Evolutionary conservation across 2,888 invertebrate genomes (phyloP).

Genomic region (Thymelicus acteon): DNA sequence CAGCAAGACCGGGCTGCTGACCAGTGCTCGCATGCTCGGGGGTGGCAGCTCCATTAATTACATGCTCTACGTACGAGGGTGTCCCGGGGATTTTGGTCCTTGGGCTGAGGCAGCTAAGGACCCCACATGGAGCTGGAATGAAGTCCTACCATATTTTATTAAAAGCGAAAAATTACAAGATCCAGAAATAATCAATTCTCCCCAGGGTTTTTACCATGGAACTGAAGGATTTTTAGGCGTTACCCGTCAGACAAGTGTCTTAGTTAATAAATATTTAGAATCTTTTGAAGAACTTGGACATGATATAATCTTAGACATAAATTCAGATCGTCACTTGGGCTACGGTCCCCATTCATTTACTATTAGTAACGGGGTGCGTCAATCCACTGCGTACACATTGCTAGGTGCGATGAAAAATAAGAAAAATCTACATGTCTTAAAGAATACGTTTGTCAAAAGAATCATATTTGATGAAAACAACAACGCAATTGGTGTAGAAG

Average conservation of each 20-base stretch:
- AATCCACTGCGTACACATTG: constrained; percentile 53
- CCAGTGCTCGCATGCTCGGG: constrained; percentile 47
- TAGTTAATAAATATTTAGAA: constrained; percentile 44
- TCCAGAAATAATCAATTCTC: constrained; percentile 40
- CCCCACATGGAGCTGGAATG: constrained; percentile 46
- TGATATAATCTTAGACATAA: constrained; percentile 51
- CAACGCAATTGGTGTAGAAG: constrained; percentile 53
- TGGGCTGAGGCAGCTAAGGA: constrained; percentile 49
- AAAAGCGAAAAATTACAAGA: constrained; percentile 49
- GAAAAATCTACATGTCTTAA: constrained; percentile 52
- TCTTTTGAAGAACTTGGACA: constrained; percentile 58
- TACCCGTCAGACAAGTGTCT: constrained; percentile 41
- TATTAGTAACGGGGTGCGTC: constrained; percentile 50
- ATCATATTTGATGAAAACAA: constrained; percentile 54
- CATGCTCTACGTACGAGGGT: constrained; percentile 49
- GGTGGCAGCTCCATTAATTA: constrained; percentile 48
- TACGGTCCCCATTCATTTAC: constrained; percentile 52
- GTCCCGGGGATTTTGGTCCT: constrained; percentile 45
- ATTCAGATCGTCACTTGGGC: constrained; percentile 54
- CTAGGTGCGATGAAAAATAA: constrained; percentile 46
- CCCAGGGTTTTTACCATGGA: constrained; percentile 46
- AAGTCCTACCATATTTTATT: constrained; percentile 47
- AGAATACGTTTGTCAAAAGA: constrained; percentile 52
- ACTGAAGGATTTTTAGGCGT: constrained; percentile 47
- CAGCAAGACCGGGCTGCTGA: constrained; percentile 36